These are phyloP conservation scores for Xestia ashworthii DNA, from an alignment of 2,888 invertebrate species.

Conservation along the genomic window DNA sequence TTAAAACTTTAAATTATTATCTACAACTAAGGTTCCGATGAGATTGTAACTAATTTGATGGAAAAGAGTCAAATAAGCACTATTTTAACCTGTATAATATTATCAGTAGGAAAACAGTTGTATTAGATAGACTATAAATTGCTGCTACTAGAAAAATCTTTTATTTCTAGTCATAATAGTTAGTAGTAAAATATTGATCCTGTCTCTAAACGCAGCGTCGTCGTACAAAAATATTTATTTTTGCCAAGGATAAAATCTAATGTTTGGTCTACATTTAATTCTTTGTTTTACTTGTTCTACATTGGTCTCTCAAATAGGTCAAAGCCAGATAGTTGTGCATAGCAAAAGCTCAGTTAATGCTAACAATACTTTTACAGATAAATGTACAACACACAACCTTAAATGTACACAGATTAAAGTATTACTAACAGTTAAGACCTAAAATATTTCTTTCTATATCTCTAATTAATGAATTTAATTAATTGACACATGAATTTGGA, in stretches of 20 bases:
- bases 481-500: conserved; percentile 73
- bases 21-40: conserved; percentile 51
- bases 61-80: neutral
- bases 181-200: conserved; percentile 13
- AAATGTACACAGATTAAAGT: conserved; percentile 34
- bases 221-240: neutral
- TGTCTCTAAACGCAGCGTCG: neutral
- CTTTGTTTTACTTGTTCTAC: neutral
- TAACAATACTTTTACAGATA: conserved; percentile 54
- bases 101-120: conserved; percentile 30
- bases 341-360: conserved; percentile 28
- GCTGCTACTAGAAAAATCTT: neutral
- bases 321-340: conserved; percentile 4
- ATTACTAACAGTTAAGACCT: conserved; percentile 41
- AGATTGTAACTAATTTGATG: conserved; percentile 22
- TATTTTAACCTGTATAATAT: conserved; percentile 5
- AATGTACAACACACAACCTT: conserved; percentile 60
- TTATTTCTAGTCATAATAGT: conserved; percentile 5
- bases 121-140: neutral
- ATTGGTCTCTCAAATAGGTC: conserved; percentile 6
- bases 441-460: conserved; percentile 39
- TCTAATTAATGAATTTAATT: conserved; percentile 52
- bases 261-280: neutral
- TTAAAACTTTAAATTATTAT: conserved; percentile 53
- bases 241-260: neutral